Percentiles rank a stretch among this genome's conserved stretches.
These are phyloP conservation scores for Bombylius discolor DNA, from an alignment of 2,888 invertebrate species.

Conservation along the genomic window DNA sequence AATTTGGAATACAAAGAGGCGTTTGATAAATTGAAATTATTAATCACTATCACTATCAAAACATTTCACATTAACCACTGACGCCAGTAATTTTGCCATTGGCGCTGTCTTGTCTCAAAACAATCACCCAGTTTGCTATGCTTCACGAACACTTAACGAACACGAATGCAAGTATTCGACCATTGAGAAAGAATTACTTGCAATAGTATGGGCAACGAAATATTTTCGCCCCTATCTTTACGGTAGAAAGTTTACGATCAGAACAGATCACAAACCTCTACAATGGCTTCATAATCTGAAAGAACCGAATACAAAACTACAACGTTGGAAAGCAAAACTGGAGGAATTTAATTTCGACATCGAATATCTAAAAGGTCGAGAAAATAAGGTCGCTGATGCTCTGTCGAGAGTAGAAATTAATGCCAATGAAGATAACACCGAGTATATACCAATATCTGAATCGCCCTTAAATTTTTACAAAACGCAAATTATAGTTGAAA, in stretches of 20 bases:
- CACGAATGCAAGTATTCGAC: conserved; percentile 17
- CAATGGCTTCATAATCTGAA: conserved; percentile 26
- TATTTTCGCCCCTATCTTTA: conserved; percentile 26
- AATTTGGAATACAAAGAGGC: conserved; percentile 13
- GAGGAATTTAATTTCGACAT: conserved; percentile 18
- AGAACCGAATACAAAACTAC: conserved; percentile 27
- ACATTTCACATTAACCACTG: conserved; percentile 21
- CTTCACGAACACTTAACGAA: conserved; percentile 17
- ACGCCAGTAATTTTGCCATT: conserved; percentile 19
- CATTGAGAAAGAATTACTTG: conserved; percentile 25
- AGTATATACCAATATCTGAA: background rate
- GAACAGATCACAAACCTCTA: conserved; percentile 30
- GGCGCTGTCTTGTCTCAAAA: conserved; percentile 20
- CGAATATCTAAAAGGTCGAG: conserved; percentile 12
- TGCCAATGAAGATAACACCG: background rate
- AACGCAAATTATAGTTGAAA: background rate
- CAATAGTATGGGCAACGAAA: conserved; percentile 23
- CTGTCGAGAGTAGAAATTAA: conserved; percentile 3
- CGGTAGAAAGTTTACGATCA: conserved; percentile 24
- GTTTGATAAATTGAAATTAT: conserved; percentile 2
- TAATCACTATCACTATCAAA: conserved; percentile 14
- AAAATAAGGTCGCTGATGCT: conserved; percentile 10
- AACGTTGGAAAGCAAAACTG: conserved; percentile 18
- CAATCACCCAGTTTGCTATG: conserved; percentile 18
- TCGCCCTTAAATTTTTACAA: background rate